These are phyloP conservation scores for Phainopepla nitens DNA, from an alignment of 2,113 vertebrate genomes.

Conservation along the genomic window DNA sequence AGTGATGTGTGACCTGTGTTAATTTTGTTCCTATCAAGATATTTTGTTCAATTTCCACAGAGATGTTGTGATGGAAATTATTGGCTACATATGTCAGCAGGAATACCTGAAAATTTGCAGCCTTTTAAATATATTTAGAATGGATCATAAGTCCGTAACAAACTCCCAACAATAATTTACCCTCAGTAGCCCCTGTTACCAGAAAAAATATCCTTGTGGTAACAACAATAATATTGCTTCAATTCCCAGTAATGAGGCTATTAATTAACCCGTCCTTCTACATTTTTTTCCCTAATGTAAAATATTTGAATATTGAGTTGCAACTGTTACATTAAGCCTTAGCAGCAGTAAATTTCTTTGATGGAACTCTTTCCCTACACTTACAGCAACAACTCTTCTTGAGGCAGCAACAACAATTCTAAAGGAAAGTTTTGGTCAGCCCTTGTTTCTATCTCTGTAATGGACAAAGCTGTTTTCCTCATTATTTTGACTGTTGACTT, in stretches of 20 bases:
- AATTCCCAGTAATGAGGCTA: background rate
- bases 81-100: constrained; percentile 36
- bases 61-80: constrained; percentile 52
- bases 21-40: constrained; percentile 65
- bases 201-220: background rate
- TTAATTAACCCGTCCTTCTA: background rate
- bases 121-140: background rate
- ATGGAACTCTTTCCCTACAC: background rate
- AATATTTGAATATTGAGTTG: background rate
- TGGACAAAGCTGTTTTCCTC: background rate
- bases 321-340: background rate
- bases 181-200: background rate
- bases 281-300: background rate
- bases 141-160: background rate
- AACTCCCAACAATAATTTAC: background rate
- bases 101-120: background rate
- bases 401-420: background rate
- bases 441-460: background rate
- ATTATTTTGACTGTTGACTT: background rate
- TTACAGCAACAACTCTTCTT: background rate
- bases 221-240: background rate
- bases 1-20: constrained; percentile 59
- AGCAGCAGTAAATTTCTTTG: background rate
- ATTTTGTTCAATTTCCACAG: constrained; percentile 60
- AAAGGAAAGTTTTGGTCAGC: background rate